Percentiles rank a stretch among this genome's conserved stretches.
Conservation (phyloP, 2,888 invertebrate genomes). For the Dryomyza anilis region DNA sequence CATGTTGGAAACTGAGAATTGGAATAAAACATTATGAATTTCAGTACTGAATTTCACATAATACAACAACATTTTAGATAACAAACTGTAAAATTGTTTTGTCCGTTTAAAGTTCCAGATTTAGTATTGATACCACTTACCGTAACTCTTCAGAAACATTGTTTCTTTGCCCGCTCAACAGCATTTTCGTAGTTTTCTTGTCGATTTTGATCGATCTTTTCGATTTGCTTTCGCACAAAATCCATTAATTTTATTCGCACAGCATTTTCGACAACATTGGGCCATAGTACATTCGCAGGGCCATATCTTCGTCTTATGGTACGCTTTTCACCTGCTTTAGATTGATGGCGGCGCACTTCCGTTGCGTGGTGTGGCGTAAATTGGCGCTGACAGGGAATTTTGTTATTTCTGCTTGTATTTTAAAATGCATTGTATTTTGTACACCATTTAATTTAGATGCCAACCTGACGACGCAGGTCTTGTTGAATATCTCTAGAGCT, state of each 20-base stretch:
- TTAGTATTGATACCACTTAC: no score
- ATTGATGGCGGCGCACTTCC: constrained; percentile 8
- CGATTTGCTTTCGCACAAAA: constrained; percentile 17
- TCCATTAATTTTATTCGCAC: constrained; percentile 19
- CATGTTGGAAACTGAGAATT: no score
- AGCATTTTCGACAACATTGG: constrained; percentile 4
- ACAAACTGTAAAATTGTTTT: no score
- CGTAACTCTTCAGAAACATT: no score
- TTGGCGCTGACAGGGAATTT: neutral
- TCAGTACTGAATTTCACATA: no score
- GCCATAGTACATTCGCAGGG: no score
- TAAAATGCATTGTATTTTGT: constrained; percentile 3
- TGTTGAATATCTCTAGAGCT: no score
- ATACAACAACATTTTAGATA: no score
- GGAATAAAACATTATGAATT: no score
- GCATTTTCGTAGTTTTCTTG: constrained; percentile 16
- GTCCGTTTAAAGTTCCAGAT: no score
- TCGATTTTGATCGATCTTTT: constrained; percentile 22
- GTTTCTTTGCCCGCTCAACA: no score
- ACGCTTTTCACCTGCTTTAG: constrained; percentile 6
- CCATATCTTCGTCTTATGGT: neutral
- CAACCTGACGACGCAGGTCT: neutral
- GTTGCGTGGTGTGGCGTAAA: neutral
- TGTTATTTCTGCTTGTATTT: neutral
- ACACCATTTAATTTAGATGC: neutral